These are phyloP conservation scores for Heliothis peltigera DNA, from an alignment of 2,888 invertebrate genomes.

Conservation along the genomic window DNA sequence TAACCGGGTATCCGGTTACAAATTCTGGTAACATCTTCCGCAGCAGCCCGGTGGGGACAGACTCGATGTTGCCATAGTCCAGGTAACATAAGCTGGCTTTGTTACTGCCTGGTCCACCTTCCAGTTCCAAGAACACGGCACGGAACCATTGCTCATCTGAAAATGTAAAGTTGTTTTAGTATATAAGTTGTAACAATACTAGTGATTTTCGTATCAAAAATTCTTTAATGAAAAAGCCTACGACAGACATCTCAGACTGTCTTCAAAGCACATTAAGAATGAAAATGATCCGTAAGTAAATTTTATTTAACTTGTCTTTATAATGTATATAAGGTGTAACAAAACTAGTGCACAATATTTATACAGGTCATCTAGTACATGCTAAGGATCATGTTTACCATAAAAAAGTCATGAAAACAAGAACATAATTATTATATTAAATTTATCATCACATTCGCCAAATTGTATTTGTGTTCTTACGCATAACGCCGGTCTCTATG, in stretches of 20 bases:
- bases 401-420: no score
- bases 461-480: no score
- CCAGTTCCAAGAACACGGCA: slow-evolving; percentile 73
- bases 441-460: no score
- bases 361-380: no score
- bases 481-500: no score
- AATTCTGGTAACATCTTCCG: slow-evolving; percentile 82
- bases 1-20: slow-evolving; percentile 66
- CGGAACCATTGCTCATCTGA: slow-evolving; percentile 80
- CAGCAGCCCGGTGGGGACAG: slow-evolving; percentile 65
- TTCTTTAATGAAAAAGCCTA: slow-evolving; percentile 34
- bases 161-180: not conserved
- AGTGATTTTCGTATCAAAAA: no score
- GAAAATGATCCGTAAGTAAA: slow-evolving; percentile 52
- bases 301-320: no score
- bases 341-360: no score
- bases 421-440: no score
- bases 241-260: slow-evolving; percentile 33
- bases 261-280: slow-evolving; percentile 38
- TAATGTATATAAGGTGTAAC: no score
- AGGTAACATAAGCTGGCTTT: slow-evolving; percentile 68
- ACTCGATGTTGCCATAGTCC: slow-evolving; percentile 76
- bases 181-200: no score
- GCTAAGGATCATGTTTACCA: no score
- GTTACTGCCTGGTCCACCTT: slow-evolving; percentile 66